Base-by-base conservation (phyloP, 2,113 vertebrate genomes). In the Hiodon tergisus region DNA sequence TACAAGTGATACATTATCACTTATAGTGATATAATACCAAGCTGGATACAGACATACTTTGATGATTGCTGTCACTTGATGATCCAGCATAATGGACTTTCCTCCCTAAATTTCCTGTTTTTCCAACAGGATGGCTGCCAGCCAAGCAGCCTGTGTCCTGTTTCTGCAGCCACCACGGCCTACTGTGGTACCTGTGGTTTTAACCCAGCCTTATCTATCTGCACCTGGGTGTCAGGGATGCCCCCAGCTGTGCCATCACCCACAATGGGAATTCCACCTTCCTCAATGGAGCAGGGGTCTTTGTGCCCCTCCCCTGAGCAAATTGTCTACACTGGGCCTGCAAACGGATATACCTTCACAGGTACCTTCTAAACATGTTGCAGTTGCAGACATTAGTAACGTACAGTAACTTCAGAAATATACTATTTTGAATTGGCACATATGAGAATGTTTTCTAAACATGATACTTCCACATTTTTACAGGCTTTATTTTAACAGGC, bases 101-200 rank as follows among this genome's bases (percentile, higher is more conserved):
- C 13, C 6, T 55, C 3, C 57, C 14, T 3, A 61, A 69, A 51
- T 13, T 68, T 77, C 8, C 50, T 10, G 10, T 10, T 11, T 79
- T 78, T 17, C 74, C 13, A 90, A 63, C 86, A 89, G 85, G 85
- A 81, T 78, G 86, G 79, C 68, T 97, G 94, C 77, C 78, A 78
- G n/a, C 89, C 86, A 67, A 88, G 83, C 17, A 54, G 79, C 5
- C 57, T 96, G 73, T 98, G 95, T 82, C 94, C 94, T 0, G 52
- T 78, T 4, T 86, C 91, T 9, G 76, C 80, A 71, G 86, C 90
- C 66, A 80, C 84, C 54, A 87, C 85, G 31, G 90, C 93, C 6
- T 87, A 89, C 69, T 98, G 95, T 71, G 93, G 94, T 14, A 84
- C 79, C 74, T 97, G 95, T 86, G 89, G 94, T 85, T 93, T 96